A percentile compares a stretch with the other conserved stretches of the same genome.
phyloP scores from a whole-genome alignment of 2,113 vertebrate species.

The Crotalus tigris region DNA sequence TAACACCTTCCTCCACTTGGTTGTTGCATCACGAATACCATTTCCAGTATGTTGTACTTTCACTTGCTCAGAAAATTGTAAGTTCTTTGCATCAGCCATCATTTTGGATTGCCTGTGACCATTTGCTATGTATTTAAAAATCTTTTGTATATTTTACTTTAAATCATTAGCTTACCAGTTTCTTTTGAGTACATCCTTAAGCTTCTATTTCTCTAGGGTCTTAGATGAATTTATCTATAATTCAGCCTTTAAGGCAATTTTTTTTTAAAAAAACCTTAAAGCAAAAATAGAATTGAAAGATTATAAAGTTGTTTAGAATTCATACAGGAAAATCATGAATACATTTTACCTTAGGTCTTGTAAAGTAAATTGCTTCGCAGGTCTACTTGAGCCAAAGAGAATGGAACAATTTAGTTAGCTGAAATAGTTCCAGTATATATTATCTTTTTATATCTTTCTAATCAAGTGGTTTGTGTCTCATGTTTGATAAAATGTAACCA shows the following conservation, averaged over 20 bases:
- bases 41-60: slow-evolving; percentile 83
- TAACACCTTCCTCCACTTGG: slow-evolving; percentile 80
- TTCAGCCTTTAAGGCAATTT: background rate
- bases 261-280: background rate
- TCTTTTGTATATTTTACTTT: background rate
- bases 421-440: background rate
- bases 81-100: background rate
- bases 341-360: background rate
- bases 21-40: slow-evolving; percentile 88
- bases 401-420: background rate
- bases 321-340: background rate
- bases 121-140: background rate
- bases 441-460: background rate
- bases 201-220: background rate
- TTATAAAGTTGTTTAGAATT: background rate
- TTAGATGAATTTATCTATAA: background rate
- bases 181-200: background rate
- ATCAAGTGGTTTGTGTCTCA: background rate
- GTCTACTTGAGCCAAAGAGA: background rate
- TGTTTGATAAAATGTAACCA: background rate
- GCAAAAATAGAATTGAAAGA: background rate
- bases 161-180: background rate
- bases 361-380: background rate
- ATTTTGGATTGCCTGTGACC: background rate
- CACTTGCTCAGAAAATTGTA: slow-evolving; percentile 80